phyloP scores from a whole-genome alignment of 2,888 invertebrate species.

The Hemithea aestivaria region DNA sequence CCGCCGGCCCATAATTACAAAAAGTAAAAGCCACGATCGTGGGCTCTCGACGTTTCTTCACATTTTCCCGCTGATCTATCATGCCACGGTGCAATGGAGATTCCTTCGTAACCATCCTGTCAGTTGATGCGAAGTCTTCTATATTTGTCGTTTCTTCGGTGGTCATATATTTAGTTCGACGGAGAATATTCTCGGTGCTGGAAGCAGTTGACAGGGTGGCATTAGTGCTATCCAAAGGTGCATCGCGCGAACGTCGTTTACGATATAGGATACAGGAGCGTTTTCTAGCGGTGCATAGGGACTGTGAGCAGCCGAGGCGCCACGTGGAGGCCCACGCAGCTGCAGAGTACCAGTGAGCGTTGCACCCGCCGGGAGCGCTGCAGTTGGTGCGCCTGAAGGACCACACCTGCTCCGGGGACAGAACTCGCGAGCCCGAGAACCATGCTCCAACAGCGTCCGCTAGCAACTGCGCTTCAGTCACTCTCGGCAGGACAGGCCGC shows the following conservation, averaged over 20 bases:
- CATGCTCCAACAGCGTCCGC: conserved; percentile 67
- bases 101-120: conserved; percentile 30
- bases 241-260: conserved; percentile 31
- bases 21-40: conserved; percentile 64
- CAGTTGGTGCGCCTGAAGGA: conserved; percentile 61
- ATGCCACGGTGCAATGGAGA: conserved; percentile 58
- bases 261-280: conserved; percentile 55
- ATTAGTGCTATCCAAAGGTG: background rate
- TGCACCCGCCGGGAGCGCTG: conserved; percentile 64
- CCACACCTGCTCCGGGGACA: conserved; percentile 59
- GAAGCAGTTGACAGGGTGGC: conserved; percentile 26
- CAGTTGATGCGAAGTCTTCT: conserved; percentile 44
- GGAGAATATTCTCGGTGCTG: conserved; percentile 45
- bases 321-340: conserved; percentile 72
- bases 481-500: conserved; percentile 53
- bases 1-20: conserved; percentile 72
- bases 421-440: conserved; percentile 64
- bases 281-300: conserved; percentile 58
- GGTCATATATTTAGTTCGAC: conserved; percentile 56
- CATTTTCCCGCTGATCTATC: conserved; percentile 23
- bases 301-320: conserved; percentile 67
- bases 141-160: conserved; percentile 32
- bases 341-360: conserved; percentile 66
- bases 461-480: conserved; percentile 67
- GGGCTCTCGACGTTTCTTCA: conserved; percentile 39